phyloP scores from a whole-genome alignment of 2,797 vertebrate species.

The Chelon auratus region DNA sequence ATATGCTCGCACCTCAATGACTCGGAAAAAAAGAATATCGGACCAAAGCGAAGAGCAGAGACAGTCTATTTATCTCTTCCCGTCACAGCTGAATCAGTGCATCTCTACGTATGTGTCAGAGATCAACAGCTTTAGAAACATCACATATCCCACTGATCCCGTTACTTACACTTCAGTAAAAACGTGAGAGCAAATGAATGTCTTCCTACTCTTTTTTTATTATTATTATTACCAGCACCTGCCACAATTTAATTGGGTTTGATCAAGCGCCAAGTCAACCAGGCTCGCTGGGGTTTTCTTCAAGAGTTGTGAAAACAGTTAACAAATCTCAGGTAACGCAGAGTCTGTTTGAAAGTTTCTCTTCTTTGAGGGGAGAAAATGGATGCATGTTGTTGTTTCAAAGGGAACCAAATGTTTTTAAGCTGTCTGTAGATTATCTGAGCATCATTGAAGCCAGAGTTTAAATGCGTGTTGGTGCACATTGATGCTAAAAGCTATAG shows the following conservation, averaged over 20 bases:
- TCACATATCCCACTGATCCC: slow-evolving; percentile 45
- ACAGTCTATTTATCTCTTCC: slow-evolving; percentile 62
- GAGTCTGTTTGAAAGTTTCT: slow-evolving; percentile 12
- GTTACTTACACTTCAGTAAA: slow-evolving; percentile 32
- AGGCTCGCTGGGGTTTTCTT: slow-evolving; percentile 4
- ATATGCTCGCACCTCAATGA: slow-evolving; percentile 66
- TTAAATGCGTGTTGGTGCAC: slow-evolving; percentile 30
- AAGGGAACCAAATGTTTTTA: slow-evolving; percentile 26
- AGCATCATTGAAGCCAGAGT: background rate
- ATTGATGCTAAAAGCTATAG: too few relatives aligned
- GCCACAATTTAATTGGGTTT: slow-evolving; percentile 48
- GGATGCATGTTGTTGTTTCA: slow-evolving; percentile 9
- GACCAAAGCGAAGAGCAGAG: slow-evolving; percentile 35
- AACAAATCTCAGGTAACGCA: slow-evolving; percentile 27
- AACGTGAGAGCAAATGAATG: slow-evolving; percentile 21
- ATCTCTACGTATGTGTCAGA: slow-evolving; percentile 38
- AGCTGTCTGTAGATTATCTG: slow-evolving; percentile 60
- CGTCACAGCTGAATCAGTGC: slow-evolving; percentile 55
- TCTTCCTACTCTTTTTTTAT: slow-evolving; percentile 12
- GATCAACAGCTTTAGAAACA: slow-evolving; percentile 47
- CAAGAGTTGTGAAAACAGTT: slow-evolving; percentile 53
- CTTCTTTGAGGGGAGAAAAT: background rate
- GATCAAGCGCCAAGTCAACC: slow-evolving; percentile 24
- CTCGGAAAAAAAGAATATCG: slow-evolving; percentile 71
- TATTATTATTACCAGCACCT: slow-evolving; percentile 4